Conservation (phyloP, 1,140 invertebrate genomes). For the Hypsibius dujardini region DNA sequence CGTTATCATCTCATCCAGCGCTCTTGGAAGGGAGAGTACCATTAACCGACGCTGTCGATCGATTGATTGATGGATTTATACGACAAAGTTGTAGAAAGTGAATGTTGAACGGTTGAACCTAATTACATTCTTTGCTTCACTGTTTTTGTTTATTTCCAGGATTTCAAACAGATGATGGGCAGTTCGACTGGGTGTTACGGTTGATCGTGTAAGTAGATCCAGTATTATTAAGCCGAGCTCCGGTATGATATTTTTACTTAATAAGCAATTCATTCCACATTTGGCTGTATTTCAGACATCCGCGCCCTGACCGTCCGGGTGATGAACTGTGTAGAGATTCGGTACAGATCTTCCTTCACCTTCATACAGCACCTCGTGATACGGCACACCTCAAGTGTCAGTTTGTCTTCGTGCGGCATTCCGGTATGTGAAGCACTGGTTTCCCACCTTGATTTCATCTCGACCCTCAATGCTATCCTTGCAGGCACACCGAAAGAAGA, state of each 20-base stretch:
- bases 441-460: too few relatives aligned
- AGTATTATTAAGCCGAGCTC: too few relatives aligned
- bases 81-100: not conserved
- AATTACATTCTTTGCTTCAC: not conserved
- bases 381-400: conserved; percentile 13
- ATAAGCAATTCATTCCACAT: too few relatives aligned
- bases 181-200: conserved; percentile 14
- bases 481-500: not conserved
- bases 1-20: not conserved
- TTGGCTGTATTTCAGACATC: not conserved
- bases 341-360: conserved; percentile 15
- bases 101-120: not conserved
- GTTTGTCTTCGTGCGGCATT: conserved; percentile 11
- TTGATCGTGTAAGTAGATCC: not conserved
- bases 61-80: not conserved
- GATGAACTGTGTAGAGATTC: conserved; percentile 15
- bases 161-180: conserved; percentile 13
- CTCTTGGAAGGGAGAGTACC: not conserved
- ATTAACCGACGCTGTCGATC: not conserved
- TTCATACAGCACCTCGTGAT: not conserved
- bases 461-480: too few relatives aligned
- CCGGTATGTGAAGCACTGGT: too few relatives aligned
- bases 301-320: conserved; percentile 12
- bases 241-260: too few relatives aligned
- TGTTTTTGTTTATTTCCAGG: not conserved